phyloP scores from a whole-genome alignment of 2,797 vertebrate genomes.

The Sternarchorhynchus goeldii region DNA sequence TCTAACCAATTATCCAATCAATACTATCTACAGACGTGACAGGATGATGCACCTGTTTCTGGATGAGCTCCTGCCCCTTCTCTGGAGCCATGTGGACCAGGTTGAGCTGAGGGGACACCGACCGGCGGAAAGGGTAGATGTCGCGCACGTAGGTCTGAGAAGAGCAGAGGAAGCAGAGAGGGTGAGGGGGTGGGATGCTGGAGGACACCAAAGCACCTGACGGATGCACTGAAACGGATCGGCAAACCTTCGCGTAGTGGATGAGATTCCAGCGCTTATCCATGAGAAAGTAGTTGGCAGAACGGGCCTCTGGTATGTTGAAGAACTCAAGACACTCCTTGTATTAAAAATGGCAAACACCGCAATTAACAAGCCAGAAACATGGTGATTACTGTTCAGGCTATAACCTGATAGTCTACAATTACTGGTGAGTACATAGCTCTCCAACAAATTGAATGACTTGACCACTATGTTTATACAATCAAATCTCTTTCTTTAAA shows the following conservation, averaged over 20 bases:
- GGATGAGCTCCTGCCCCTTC: constrained; percentile 98
- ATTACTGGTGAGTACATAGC: too few species aligned
- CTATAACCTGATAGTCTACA: too few species aligned
- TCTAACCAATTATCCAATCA: neutral
- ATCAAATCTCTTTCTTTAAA: too few species aligned
- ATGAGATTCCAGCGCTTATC: constrained; percentile 99
- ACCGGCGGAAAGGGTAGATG: constrained; percentile 97
- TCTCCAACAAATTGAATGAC: too few species aligned
- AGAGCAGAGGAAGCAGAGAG: neutral
- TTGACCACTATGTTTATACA: too few species aligned
- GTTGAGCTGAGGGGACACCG: constrained; percentile 97
- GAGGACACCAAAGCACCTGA: too few species aligned
- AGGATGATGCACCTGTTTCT: constrained; percentile 86
- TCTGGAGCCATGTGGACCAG: constrained; percentile 97
- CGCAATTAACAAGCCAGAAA: neutral
- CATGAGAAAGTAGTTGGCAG: constrained; percentile 97
- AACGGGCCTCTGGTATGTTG: constrained; percentile 96
- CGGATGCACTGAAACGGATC: neutral
- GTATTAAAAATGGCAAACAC: constrained; percentile 25
- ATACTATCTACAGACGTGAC: neutral
- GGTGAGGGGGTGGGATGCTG: neutral
- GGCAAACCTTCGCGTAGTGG: constrained; percentile 91
- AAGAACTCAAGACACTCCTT: constrained; percentile 99
- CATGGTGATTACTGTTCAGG: too few species aligned
- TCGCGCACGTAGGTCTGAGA: constrained; percentile 95